Conservation (phyloP, 2,888 invertebrate genomes). For the Parelbella ahira region DNA sequence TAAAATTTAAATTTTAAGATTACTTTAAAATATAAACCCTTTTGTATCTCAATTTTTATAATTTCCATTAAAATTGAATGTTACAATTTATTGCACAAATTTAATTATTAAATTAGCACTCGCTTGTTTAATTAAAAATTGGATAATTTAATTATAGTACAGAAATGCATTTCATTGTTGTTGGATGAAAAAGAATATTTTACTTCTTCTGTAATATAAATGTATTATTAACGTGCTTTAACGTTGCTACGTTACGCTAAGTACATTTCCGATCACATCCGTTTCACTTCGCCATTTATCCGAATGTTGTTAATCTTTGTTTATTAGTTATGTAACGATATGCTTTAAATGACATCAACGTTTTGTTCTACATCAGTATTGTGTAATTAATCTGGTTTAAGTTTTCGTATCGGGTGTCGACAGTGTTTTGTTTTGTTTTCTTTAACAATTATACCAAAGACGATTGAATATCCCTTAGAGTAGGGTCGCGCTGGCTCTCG, state of each 20-base stretch:
- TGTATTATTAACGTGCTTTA: too few relatives aligned
- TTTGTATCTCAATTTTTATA: conserved; percentile 19
- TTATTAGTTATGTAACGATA: conserved; percentile 64
- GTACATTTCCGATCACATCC: conserved; percentile 32
- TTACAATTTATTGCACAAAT: conserved; percentile 25
- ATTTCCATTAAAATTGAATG: conserved; percentile 19
- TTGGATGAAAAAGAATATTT: not conserved
- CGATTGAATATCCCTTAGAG: conserved; percentile 75
- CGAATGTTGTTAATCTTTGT: conserved; percentile 61
- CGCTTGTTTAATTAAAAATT: conserved; percentile 13
- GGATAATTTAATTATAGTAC: conserved; percentile 19
- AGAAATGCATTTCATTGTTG: conserved; percentile 24
- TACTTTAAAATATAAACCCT: conserved; percentile 5
- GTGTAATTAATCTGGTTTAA: conserved; percentile 41
- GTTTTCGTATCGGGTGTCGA: conserved; percentile 47
- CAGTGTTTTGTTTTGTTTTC: conserved; percentile 57
- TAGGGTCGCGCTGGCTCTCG: conserved; percentile 56
- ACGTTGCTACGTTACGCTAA: too few relatives aligned
- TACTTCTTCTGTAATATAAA: conserved; percentile 25
- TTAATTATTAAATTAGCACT: conserved; percentile 17
- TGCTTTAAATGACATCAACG: conserved; percentile 71
- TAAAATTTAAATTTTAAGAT: too few relatives aligned
- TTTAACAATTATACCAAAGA: conserved; percentile 79
- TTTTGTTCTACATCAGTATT: conserved; percentile 71
- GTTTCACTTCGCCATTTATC: conserved; percentile 49